A percentile compares a stretch with the other conserved stretches of the same genome.
Conservation (phyloP, 2,888 invertebrate species). For the Pemphredon lugubris region DNA sequence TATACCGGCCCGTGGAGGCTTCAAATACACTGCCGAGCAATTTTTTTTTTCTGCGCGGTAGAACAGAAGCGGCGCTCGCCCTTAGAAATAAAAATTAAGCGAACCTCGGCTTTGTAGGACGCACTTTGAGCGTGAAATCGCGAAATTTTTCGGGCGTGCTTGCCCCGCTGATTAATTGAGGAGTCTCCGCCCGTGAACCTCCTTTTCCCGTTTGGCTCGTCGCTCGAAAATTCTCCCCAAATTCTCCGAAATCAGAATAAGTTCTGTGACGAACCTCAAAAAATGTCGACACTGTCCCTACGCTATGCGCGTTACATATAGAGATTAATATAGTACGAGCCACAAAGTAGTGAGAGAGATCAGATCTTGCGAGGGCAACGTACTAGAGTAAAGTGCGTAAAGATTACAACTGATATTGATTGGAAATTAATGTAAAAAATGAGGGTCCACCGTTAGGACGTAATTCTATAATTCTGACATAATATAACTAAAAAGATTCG, state of each 20-base stretch:
- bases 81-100: slow-evolving; percentile 2
- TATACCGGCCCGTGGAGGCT: background rate
- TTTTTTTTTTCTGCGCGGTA: background rate
- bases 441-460: no score
- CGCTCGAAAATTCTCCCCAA: background rate
- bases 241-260: no score
- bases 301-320: background rate
- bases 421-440: no score
- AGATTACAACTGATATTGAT: no score
- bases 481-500: no score
- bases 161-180: slow-evolving; percentile 3
- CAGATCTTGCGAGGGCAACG: no score
- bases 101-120: background rate
- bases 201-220: background rate
- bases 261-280: no score
- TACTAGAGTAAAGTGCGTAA: no score
- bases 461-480: no score
- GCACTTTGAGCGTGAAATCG: background rate
- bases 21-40: background rate
- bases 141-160: background rate
- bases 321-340: no score
- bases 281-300: no score
- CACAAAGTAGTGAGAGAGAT: no score
- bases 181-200: background rate
- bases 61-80: background rate